Evolutionary conservation across 2,113 vertebrate species (phyloP).

Genomic region (Microtus montanus): DNA sequence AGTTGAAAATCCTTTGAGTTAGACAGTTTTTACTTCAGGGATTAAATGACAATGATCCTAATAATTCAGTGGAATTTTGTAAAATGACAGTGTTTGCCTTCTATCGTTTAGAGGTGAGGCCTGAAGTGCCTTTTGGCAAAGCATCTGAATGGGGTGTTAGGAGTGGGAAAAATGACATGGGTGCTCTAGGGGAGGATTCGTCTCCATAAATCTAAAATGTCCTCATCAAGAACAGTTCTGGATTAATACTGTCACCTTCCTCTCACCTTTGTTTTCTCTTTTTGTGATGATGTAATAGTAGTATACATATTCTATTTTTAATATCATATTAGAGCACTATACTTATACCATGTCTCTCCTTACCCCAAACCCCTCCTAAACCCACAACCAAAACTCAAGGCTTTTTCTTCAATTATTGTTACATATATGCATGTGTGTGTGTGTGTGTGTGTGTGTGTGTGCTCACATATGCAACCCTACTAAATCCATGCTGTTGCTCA

Average conservation of each 20-base stretch:
- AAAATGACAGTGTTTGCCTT: not conserved
- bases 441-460: no score
- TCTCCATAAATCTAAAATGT: not conserved
- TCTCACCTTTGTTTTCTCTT: not conserved
- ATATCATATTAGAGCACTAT: not conserved
- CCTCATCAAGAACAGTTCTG: not conserved
- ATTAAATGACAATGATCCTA: not conserved
- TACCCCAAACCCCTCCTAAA: not conserved
- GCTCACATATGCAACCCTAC: no score
- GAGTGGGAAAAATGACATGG: fast-evolving
- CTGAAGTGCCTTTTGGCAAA: not conserved
- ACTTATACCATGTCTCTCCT: not conserved
- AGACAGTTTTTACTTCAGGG: not conserved
- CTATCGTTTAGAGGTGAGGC: not conserved
- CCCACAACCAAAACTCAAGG: not conserved
- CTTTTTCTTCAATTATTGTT: not conserved
- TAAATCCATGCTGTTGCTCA: not conserved
- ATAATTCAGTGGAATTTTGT: not conserved
- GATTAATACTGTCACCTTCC: not conserved
- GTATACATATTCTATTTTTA: not conserved
- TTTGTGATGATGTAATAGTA: not conserved
- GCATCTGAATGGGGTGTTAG: not conserved
- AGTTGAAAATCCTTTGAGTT: not conserved
- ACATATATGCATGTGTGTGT: no score
- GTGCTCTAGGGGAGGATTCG: fast-evolving